Evolutionary conservation across 2,797 vertebrate genomes (phyloP), one percentile per base, ranked within the genome.

Genomic region (Cygnus olor): DNA sequence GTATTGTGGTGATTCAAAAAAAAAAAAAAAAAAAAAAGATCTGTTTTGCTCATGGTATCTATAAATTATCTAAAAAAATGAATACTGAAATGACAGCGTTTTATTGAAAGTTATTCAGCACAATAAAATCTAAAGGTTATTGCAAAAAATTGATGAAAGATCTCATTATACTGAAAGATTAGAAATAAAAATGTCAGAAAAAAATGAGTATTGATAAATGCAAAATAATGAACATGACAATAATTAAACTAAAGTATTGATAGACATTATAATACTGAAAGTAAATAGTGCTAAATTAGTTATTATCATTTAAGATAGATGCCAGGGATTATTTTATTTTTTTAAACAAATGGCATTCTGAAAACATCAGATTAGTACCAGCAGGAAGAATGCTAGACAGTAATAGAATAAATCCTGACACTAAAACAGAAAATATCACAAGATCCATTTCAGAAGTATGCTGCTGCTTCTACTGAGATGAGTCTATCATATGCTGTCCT

Each of bases 121-220:
- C 22, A 93, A 88, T 86, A 90, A 81, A 84, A 88, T 53, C 30
- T 56, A 90, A 85, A 95, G 42, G 27, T 76, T 94, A 78, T 8
- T 40, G 16, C 10, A 44, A 68, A 81, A 49, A 79, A 90, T 10
- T 83, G 22, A 58, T 78, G 65, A 84, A 74, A 78, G 20, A 20
- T 36, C 24, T 90, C 38, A 74, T 79, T 61, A 77, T 21, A 81
- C 2, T 60, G 47, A 57, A 24, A 21, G 58, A 72, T 10, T 77
- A 76, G 40, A 80, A 74, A 77, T 28, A 86, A 66, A 88, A 64
- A 6, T 1, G 1, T 45, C 36, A 86, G 38, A 45, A 89, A 68
- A 90, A 89, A 61, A 24, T 24, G 22, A 66, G 16, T 21, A 14
- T 9, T 86, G n/a, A 61, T n/a, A 64, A 80, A 68, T 60, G 53